Evolutionary conservation across 2,797 vertebrate genomes (phyloP), one percentile per base, ranked within the genome.

Genomic region (Clamator glandarius): DNA sequence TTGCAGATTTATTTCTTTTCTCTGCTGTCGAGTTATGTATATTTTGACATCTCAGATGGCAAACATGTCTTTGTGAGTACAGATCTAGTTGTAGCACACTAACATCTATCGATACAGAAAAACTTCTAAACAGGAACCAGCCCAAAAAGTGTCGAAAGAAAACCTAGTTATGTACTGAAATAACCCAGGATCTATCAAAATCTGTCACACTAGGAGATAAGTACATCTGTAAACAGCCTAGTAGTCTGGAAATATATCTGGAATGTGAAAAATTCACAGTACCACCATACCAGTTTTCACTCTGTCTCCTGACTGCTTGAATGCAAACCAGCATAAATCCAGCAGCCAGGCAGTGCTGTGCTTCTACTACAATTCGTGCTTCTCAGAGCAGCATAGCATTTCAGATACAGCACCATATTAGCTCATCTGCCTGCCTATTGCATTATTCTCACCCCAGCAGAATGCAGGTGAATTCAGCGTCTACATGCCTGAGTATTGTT

Each of bases 11-110:
- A 42, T 72, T 74, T 41, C n/a, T 81, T 67, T 83, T 66, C 7
- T 55, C 33, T 81, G 51, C 42, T 50, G 24, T 42, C 51, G 17
- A 72, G 11, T 29, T 70, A 13, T 44, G 28, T 73, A 5, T 73
- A 81, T 89, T 89, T 93, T 89, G 44, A 13, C 31, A 52, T 54
- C 35, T 93, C 72, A 91, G 39, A 75, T n/a, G 20, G 6, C 3
- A 4, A 81, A 12, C 25, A 87, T 0, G 15, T 72, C 68, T 73
- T 31, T 25, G 11, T 88, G n/a, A 29, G 9, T 41, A 41, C 18
- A 83, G 46, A 24, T 79, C 28, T 67, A 58, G 20, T 12, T 63
- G 5, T 62, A 58, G 12, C 41, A 67, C 21, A 7, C 24, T 68
- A 58, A 25, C 10, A 62, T 11, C n/a, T 82, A 31, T 54, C 31